Base-by-base conservation (phyloP, 2,888 invertebrate genomes). In the Lysandra bellargus region DNA sequence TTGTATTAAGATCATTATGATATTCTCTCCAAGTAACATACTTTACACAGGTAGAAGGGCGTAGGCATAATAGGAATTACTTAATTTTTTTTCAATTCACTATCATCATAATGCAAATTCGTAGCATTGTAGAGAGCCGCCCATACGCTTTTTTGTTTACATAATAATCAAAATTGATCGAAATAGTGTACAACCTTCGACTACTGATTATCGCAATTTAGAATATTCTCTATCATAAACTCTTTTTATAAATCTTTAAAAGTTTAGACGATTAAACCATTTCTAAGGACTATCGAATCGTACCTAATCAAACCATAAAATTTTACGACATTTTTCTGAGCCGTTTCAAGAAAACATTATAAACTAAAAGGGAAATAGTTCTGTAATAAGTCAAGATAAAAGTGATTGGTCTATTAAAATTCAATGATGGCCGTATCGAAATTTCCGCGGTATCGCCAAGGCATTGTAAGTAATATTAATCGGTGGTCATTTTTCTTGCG, bases 401-500 rank as follows among this genome's bases (percentile, higher is more conserved):
- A 30, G 75, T 78, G 61, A 78, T 37, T n/a, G 23, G 60, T 44
- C 49, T 75, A 53, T 40, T 79, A 60, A 79, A 79, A 73, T 73
- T 73, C 73, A 73, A 40, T 74, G 78, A 78, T 79, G 80, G 78
- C 79, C 79, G 79, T 69, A 79, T 78, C 57, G 78, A 79, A 78
- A 81, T 78, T 73, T 79, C 80, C 79, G 79, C 79, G 80, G 81
- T 81, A 80, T 81, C 80, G 80, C 79, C 74, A 78, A 80, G 74
- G 77, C 80, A 83, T 83, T 83, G 84, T 84, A 82, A 81, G 83
- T 81, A 81, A 83, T 83, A 92, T 91, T 92, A 92, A 92, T 92
- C 89, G 91, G 85, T 83, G 81, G 82, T 88, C 89, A 92, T 92
- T 92, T 92, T 91, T 90, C 86, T 83, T 75, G 85, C 86, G 81